A percentile compares a stretch with the other conserved stretches of the same genome.
Evolutionary conservation across 2,113 vertebrate genomes (phyloP).

Genomic region (Dermatemys mawii): DNA sequence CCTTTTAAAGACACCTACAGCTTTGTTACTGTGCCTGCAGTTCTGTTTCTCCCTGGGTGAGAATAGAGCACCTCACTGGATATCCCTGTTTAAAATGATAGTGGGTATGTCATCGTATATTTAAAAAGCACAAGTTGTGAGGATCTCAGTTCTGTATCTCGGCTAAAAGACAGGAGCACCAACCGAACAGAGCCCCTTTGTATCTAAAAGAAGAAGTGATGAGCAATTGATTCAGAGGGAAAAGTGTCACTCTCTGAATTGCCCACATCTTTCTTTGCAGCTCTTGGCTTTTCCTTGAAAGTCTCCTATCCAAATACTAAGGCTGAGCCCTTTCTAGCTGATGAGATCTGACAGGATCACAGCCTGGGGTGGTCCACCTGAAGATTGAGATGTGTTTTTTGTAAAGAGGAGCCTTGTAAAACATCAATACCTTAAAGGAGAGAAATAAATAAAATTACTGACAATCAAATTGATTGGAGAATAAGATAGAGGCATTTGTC

Average conservation of each 20-base stretch:
- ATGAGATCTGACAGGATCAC: slow-evolving; percentile 30
- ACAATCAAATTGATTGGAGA: neutral
- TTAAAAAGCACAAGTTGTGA: neutral
- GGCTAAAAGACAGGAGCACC: neutral
- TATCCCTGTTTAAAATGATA: neutral
- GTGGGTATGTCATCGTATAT: neutral
- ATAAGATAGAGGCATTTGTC: neutral
- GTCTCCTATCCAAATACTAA: neutral
- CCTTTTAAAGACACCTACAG: neutral
- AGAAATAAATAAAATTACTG: slow-evolving; percentile 45
- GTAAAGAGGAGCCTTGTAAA: slow-evolving; percentile 34
- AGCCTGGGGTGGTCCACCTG: slow-evolving; percentile 34
- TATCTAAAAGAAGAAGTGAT: neutral
- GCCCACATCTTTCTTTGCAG: neutral
- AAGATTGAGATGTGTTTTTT: slow-evolving; percentile 21
- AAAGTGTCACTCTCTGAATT: neutral
- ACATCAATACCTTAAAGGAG: slow-evolving; percentile 43
- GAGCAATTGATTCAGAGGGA: neutral
- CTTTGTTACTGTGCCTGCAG: neutral
- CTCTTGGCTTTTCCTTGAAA: neutral
- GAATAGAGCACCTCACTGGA: rapidly evolving
- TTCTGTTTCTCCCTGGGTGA: neutral
- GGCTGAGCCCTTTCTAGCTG: neutral
- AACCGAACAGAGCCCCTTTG: neutral
- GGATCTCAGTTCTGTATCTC: neutral